Percentiles rank a stretch among this genome's conserved stretches.
These are phyloP conservation scores for Puma concolor DNA, from an alignment of 2,113 vertebrate genomes.

Conservation along the genomic window DNA sequence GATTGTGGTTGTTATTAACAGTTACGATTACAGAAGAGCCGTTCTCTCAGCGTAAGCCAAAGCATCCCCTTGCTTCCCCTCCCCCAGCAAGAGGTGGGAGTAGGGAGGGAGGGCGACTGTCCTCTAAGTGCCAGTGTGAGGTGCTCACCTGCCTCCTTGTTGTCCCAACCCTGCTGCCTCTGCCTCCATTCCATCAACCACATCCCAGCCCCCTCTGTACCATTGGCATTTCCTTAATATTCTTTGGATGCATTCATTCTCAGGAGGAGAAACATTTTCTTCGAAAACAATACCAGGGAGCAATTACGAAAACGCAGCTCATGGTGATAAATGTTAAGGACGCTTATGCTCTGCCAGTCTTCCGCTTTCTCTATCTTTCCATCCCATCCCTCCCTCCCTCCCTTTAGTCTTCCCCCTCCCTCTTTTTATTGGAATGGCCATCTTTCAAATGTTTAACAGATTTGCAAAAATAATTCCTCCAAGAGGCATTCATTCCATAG, in stretches of 20 bases:
- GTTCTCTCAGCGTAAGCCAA: neutral
- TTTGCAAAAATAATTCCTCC: constrained; percentile 83
- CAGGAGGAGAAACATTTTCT: constrained; percentile 75
- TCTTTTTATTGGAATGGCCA: constrained; percentile 74
- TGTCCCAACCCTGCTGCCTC: constrained; percentile 62
- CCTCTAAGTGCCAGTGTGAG: neutral
- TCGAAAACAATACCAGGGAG: constrained; percentile 78
- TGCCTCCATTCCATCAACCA: constrained; percentile 64
- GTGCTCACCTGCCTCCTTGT: neutral
- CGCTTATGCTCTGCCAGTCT: neutral
- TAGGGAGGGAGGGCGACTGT: too few species aligned
- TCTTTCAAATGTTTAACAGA: constrained; percentile 83
- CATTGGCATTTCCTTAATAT: constrained; percentile 70
- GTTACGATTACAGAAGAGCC: neutral
- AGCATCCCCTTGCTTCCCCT: too few species aligned
- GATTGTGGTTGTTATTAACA: neutral
- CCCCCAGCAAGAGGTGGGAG: too few species aligned
- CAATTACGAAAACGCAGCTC: constrained; percentile 75
- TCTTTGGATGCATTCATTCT: constrained; percentile 77
- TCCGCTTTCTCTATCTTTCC: too few species aligned
- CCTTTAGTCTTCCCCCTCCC: neutral
- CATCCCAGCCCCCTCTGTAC: constrained; percentile 54
- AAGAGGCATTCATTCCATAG: constrained; percentile 77
- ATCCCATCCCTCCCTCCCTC: neutral
- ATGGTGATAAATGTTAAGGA: constrained; percentile 78